Base-by-base conservation (phyloP, 2,888 invertebrate species). In the Dicyrtomina minuta region DNA sequence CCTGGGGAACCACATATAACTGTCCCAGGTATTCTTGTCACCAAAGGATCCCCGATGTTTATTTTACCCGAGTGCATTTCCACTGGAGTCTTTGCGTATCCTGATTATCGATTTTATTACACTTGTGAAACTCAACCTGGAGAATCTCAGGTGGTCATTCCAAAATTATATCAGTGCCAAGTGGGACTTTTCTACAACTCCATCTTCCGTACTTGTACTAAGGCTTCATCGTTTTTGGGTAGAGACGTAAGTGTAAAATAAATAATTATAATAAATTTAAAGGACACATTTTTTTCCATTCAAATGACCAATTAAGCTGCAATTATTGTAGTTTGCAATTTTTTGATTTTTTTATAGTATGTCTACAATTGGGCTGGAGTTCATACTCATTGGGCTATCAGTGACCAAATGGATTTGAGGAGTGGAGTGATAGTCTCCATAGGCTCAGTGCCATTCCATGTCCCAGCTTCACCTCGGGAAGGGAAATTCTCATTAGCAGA, bases 101-200 rank as follows among this genome's bases (percentile, higher is more conserved):
- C 77, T 0, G 77, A 77, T 24, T 77, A 75, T 65, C 26, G 77
- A 27, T 77, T 69, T 49, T 77, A 75, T 55, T 68, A 65, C 51
- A 67, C 61, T 10, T 77, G 77, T 64, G 70, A 75, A 43, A 20
- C 53, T 1, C 20, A 44, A 8, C 60, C 70, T 20, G 71, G 67
- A 2, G 68, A 71, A 1, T 22, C 44, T 2, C n/a, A 70, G 4
- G 26, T 68, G 12, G 67, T 72, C 26, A 64, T 46, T 2, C 68
- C 70, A 27, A 65, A 65, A 12, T n/a, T 77, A 27, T 73, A 66
- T 55, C 66, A 74, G 61, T 77, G 77, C 58, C 73, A 73, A 12
- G 41, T 43, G 26, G 77, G 77, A 41, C 62, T 74, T 3, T 77
- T 71, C 44, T 77, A 74, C 62, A 77, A 77, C 43, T 55, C 68